A percentile compares a stretch with the other conserved stretches of the same genome.
Evolutionary conservation across 2,888 invertebrate species (phyloP).

Genomic region (Julus scanicus): DNA sequence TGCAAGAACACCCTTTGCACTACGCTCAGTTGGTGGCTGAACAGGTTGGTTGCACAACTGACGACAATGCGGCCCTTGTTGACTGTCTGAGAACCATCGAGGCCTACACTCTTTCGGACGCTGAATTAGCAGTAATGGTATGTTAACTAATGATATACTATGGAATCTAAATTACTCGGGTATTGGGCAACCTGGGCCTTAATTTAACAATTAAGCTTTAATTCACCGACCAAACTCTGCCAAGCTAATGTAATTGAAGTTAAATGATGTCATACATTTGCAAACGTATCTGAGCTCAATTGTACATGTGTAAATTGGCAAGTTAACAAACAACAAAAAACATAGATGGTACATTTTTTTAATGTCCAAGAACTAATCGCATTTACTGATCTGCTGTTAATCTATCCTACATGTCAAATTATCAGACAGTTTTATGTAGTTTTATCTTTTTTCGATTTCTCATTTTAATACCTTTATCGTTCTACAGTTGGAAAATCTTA

Average conservation of each 20-base stretch:
- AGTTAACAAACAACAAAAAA: too few relatives aligned
- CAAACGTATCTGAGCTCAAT: too few relatives aligned
- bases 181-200: too few relatives aligned
- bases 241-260: too few relatives aligned
- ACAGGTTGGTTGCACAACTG: constrained; percentile 40
- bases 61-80: constrained; percentile 48
- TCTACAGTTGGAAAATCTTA: constrained; percentile 38
- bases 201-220: too few relatives aligned
- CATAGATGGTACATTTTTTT: too few relatives aligned
- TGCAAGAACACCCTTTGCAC: constrained; percentile 50
- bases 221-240: too few relatives aligned
- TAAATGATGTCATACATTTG: too few relatives aligned
- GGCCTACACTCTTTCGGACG: neutral
- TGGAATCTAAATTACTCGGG: too few relatives aligned
- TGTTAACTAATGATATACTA: neutral
- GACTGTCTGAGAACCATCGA: constrained; percentile 43
- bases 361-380: neutral
- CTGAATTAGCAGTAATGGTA: constrained; percentile 44
- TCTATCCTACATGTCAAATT: too few relatives aligned
- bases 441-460: neutral
- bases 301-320: too few relatives aligned
- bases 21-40: constrained; percentile 45
- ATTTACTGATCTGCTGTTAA: neutral
- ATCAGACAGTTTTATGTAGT: neutral
- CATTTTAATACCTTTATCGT: neutral